Base-by-base conservation (phyloP, 2,113 vertebrate genomes). In the Coreoperca whiteheadi region DNA sequence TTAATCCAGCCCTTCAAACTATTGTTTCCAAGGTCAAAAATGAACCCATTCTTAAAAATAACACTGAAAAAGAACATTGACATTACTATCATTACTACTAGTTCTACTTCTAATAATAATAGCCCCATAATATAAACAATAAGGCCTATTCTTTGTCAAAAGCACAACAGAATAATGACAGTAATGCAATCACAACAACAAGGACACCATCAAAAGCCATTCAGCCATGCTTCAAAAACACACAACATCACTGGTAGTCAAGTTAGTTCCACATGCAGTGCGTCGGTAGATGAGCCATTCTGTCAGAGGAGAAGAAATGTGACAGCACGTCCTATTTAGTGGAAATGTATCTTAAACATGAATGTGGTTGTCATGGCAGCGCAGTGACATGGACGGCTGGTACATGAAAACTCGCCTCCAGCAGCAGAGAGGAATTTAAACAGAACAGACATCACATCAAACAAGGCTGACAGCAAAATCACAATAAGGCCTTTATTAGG, bases 281-380 rank as follows among this genome's bases (percentile, higher is more conserved):
- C 14, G 34, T 71, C 11, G 39, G 64, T 5, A 10, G 34, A 66
- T 51, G 75, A 74, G 54, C 1, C 16, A 21, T 34, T 15, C 23
- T 23, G 69, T 68, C 69, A 75, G 53, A 66, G n/a, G 32, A 48
- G 46, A 14, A 73, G 10, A 32, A 57, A 46, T 12, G 11, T 60
- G 71, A 60, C 73, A 21, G 37, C 4, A 37, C 75, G n/a, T 74
- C 54, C 34, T 20, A 59, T 53, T 68, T 16, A 23, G 23, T 83
- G 71, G 28, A 84, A 82, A 68, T 76, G 54, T 77, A 16, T 64
- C n/a, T 74, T 46, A 71, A 63, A 82, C 68, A 67, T 79, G 64
- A 86, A 73, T 63, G 71, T 41, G 12, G 88, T 90, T 77, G 84
- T 79, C 81, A 82, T 92, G 84, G 83, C 61, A 68, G 65, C 48